A percentile compares a stretch with the other conserved stretches of the same genome.
Evolutionary conservation across 1,140 invertebrate species (phyloP).

Genomic region (Sesamia nonagrioides): DNA sequence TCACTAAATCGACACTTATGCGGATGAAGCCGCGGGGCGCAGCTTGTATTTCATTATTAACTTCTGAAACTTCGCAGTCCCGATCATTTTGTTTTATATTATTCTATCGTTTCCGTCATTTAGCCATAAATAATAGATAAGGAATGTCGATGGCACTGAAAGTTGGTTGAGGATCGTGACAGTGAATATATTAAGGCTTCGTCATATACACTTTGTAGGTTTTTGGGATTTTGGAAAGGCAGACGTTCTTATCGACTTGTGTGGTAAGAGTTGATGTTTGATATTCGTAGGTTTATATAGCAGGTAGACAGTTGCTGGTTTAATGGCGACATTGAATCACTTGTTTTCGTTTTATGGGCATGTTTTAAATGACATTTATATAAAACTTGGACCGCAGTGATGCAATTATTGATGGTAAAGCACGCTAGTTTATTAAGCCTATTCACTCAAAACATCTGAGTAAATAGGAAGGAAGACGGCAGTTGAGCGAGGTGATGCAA

Average conservation of each 20-base stretch:
- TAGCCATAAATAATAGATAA: constrained; percentile 26
- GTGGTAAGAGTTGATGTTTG: background rate
- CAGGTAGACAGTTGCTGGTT: too few species aligned
- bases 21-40: background rate
- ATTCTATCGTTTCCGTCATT: constrained; percentile 14
- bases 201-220: constrained; percentile 8
- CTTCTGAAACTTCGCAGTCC: background rate
- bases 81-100: constrained; percentile 22
- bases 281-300: background rate
- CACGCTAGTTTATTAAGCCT: too few species aligned
- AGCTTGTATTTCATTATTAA: constrained; percentile 6
- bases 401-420: too few species aligned
- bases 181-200: background rate
- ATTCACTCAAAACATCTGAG: too few species aligned
- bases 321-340: too few species aligned
- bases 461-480: too few species aligned
- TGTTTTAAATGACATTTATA: too few species aligned
- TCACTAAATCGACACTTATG: too few species aligned
- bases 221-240: background rate
- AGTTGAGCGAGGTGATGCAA: too few species aligned
- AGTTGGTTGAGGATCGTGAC: constrained; percentile 7
- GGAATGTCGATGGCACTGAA: constrained; percentile 21
- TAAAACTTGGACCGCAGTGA: too few species aligned
- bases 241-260: background rate
- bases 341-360: too few species aligned